Conservation (phyloP, 2,888 invertebrate species). For the Tryphoninae sp. region DNA sequence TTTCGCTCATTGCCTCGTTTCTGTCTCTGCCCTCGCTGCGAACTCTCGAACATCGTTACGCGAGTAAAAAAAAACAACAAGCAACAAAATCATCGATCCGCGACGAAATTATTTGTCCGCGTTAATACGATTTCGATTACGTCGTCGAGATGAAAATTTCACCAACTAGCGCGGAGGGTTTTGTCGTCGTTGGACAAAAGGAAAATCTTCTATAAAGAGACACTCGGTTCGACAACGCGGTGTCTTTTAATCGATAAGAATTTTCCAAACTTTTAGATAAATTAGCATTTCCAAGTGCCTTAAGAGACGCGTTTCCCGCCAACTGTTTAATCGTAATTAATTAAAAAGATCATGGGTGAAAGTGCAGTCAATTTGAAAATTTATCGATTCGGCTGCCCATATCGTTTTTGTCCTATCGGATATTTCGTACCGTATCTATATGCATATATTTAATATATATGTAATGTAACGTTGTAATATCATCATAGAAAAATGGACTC, state of each 20-base stretch:
- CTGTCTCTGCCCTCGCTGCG: conserved; percentile 3
- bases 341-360: conserved; percentile 66
- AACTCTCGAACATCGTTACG: conserved; percentile 40
- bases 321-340: conserved; percentile 63
- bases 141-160: conserved; percentile 25
- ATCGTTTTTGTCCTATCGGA: conserved; percentile 36
- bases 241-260: conserved; percentile 52
- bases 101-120: neutral
- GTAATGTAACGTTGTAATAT: conserved; percentile 24
- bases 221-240: conserved; percentile 63
- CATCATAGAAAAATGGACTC: conserved; percentile 15
- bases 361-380: conserved; percentile 64
- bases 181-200: neutral
- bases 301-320: conserved; percentile 71
- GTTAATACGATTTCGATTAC: conserved; percentile 4
- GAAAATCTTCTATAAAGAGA: conserved; percentile 51
- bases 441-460: no score
- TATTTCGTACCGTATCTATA: conserved; percentile 10
- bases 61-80: conserved; percentile 1
- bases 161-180: conserved; percentile 4
- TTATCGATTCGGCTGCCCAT: conserved; percentile 29
- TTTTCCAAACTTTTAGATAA: conserved; percentile 69
- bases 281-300: conserved; percentile 79
- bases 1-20: conserved; percentile 19
- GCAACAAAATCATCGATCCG: neutral